A percentile compares a stretch with the other conserved stretches of the same genome.
Evolutionary conservation across 2,797 vertebrate species (phyloP).

Genomic region (Micromesistius poutassou): DNA sequence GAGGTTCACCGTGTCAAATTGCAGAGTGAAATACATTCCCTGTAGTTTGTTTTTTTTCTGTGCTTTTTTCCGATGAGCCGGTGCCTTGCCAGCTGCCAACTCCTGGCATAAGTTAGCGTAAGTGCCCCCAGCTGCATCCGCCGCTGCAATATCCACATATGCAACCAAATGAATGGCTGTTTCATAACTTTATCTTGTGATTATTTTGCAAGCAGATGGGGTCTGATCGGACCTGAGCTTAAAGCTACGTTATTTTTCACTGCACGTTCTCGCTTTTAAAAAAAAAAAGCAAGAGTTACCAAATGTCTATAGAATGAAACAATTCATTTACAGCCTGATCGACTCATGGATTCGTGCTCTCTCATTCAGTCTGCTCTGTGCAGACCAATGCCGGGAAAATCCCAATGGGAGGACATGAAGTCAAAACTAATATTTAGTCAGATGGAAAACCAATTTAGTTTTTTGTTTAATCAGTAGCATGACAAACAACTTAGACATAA

Average conservation of each 20-base stretch:
- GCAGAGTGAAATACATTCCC: neutral
- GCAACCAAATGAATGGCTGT: no score
- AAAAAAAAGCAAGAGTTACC: neutral
- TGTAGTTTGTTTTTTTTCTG: neutral
- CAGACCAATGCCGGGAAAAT: no score
- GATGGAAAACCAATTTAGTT: no score
- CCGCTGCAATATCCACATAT: neutral
- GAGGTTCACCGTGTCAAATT: neutral
- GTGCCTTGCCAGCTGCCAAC: neutral
- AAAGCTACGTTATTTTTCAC: neutral
- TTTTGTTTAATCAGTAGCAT: neutral
- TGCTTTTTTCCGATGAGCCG: neutral
- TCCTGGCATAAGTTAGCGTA: neutral
- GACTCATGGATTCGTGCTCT: neutral
- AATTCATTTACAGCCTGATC: neutral
- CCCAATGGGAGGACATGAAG: no score
- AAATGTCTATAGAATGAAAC: neutral
- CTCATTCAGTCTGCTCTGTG: no score
- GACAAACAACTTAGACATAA: neutral
- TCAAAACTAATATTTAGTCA: no score
- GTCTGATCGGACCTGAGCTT: neutral
- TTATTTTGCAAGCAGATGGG: no score
- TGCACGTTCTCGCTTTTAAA: neutral
- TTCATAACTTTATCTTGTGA: no score
- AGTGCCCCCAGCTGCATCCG: neutral